Conservation (phyloP, 2,888 invertebrate genomes). For the Idaea dimidiata region DNA sequence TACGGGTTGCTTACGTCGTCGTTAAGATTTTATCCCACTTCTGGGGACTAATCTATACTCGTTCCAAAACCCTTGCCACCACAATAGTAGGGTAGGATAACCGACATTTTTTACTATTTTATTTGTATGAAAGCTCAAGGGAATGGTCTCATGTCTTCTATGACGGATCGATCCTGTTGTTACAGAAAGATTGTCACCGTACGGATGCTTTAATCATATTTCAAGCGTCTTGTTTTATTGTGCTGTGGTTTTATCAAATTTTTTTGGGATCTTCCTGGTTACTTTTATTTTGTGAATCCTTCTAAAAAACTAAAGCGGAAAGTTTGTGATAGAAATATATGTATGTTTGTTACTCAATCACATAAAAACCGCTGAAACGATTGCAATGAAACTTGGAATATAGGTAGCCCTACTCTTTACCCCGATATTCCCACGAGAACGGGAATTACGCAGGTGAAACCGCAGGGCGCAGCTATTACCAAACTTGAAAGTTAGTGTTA, state of each 20-base stretch:
- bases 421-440: too few species aligned
- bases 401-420: too few species aligned
- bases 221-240: conserved; percentile 33
- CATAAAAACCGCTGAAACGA: too few species aligned
- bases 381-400: too few species aligned
- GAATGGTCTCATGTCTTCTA: conserved; percentile 49
- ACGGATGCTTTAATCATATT: conserved; percentile 30
- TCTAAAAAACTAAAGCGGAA: too few species aligned
- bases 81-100: conserved; percentile 69
- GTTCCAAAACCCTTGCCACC: conserved; percentile 38
- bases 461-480: too few species aligned
- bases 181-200: conserved; percentile 44
- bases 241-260: conserved; percentile 28
- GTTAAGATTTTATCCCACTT: conserved; percentile 77
- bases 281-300: conserved; percentile 6
- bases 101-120: conserved; percentile 64
- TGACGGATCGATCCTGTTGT: conserved; percentile 66
- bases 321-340: too few species aligned
- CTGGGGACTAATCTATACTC: conserved; percentile 72
- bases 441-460: too few species aligned
- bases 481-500: too few species aligned
- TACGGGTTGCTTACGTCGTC: conserved; percentile 60
- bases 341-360: too few species aligned
- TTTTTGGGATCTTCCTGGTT: conserved; percentile 17
- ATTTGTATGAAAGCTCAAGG: conserved; percentile 54